Conservation (phyloP, 2,888 invertebrate genomes). For the Zygothrica quintamaculata region DNA sequence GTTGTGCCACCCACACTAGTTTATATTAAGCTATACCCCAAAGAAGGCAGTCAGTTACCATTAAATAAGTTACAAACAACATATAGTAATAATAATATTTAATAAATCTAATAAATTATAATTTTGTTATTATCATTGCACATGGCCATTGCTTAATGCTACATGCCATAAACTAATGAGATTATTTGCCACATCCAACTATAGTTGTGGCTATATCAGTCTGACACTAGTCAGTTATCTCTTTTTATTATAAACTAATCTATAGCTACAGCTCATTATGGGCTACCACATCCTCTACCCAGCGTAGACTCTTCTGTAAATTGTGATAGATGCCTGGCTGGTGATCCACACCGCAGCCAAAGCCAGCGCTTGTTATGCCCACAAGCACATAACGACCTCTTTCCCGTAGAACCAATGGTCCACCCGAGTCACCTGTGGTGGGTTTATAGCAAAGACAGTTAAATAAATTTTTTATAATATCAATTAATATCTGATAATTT, state of each 20-base stretch:
- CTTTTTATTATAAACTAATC: no score
- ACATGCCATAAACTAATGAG: slow-evolving; percentile 70
- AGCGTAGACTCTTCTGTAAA: slow-evolving; percentile 88
- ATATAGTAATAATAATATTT: slow-evolving; percentile 51
- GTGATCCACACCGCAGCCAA: slow-evolving; percentile 93
- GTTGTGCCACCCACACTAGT: slow-evolving; percentile 38
- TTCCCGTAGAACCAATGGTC: slow-evolving; percentile 90
- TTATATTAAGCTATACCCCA: not conserved
- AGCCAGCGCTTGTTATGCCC: slow-evolving; percentile 94
- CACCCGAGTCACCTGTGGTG: slow-evolving; percentile 92
- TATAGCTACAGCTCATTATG: slow-evolving; percentile 64
- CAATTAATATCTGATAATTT: not conserved
- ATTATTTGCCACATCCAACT: slow-evolving; percentile 52
- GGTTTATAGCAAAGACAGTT: no score
- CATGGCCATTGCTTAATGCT: slow-evolving; percentile 69
- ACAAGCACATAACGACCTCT: slow-evolving; percentile 90
- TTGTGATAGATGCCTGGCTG: slow-evolving; percentile 95
- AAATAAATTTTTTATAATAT: not conserved
- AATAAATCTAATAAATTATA: slow-evolving; percentile 69
- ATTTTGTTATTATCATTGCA: slow-evolving; percentile 58
- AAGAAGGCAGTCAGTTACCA: slow-evolving; percentile 21
- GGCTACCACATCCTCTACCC: slow-evolving; percentile 87
- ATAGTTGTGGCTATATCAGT: slow-evolving; percentile 18
- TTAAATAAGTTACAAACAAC: slow-evolving; percentile 42
- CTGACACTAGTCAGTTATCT: not conserved